These are phyloP conservation scores for Emydoidea blandingii DNA, from an alignment of 2,797 vertebrate genomes.

Conservation along the genomic window DNA sequence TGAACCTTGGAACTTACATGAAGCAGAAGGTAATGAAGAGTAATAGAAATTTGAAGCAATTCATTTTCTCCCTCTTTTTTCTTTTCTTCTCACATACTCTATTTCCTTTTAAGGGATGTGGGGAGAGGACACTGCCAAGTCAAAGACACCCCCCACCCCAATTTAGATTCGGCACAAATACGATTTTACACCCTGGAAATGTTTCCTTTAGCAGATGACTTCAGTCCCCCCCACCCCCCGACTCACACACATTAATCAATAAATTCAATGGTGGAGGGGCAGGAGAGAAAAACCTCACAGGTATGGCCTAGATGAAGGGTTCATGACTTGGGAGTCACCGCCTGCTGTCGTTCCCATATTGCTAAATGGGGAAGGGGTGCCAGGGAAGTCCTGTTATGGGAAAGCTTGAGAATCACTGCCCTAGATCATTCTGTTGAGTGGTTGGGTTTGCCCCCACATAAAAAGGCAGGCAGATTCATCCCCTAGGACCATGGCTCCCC, in stretches of 20 bases:
- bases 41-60: conserved; percentile 41
- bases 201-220: background rate
- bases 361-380: background rate
- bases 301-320: background rate
- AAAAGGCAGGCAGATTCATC: background rate
- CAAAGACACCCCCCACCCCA: background rate
- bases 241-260: background rate
- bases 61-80: background rate
- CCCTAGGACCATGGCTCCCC: too few relatives aligned
- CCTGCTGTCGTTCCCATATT: background rate
- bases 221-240: background rate
- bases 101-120: background rate
- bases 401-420: background rate
- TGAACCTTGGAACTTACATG: conserved; percentile 61
- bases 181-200: background rate
- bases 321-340: background rate
- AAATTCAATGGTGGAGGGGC: background rate
- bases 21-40: conserved; percentile 64
- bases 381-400: background rate
- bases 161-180: background rate
- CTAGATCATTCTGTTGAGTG: background rate
- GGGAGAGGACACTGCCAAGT: background rate
- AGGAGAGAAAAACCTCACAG: background rate
- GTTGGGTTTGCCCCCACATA: background rate
- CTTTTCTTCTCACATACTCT: background rate